phyloP scores from a whole-genome alignment of 1,140 invertebrate species.

The Danaus plexippus region DNA sequence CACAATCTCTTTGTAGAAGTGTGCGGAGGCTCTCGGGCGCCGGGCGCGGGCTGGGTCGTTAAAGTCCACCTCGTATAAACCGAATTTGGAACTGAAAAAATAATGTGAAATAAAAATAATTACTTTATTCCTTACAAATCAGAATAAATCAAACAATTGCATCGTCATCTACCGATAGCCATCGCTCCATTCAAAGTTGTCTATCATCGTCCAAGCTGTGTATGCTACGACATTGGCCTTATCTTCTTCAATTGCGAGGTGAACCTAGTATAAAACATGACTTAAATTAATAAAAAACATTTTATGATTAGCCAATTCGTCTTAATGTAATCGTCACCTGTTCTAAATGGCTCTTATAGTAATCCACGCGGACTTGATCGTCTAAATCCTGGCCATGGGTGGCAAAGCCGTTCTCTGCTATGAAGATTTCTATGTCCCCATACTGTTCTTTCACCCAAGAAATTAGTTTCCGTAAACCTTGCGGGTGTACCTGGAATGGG shows the following conservation, averaged over 20 bases:
- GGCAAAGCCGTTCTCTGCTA: slow-evolving; percentile 80
- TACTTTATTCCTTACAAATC: not conserved
- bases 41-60: slow-evolving; percentile 72
- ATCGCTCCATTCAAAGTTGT: slow-evolving; percentile 81
- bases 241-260: slow-evolving; percentile 27
- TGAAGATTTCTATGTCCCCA: slow-evolving; percentile 73
- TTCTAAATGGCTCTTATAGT: slow-evolving; percentile 38
- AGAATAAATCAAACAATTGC: not conserved
- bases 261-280: slow-evolving; percentile 15
- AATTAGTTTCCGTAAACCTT: slow-evolving; percentile 58
- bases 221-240: slow-evolving; percentile 65
- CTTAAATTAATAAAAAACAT: not conserved
- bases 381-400: slow-evolving; percentile 61
- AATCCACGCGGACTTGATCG: slow-evolving; percentile 70
- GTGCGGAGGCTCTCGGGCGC: slow-evolving; percentile 76
- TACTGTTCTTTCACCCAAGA: slow-evolving; percentile 77
- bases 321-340: slow-evolving; percentile 13
- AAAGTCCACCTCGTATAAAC: slow-evolving; percentile 41
- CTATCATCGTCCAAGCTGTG: slow-evolving; percentile 79
- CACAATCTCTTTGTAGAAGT: slow-evolving; percentile 21
- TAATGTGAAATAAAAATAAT: not conserved
- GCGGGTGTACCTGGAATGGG: slow-evolving; percentile 15
- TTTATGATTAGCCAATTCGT: not conserved
- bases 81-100: slow-evolving; percentile 23
- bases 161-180: slow-evolving; percentile 37